Evolutionary conservation across 1,140 invertebrate genomes (phyloP).

Genomic region (Drosophila nannoptera): DNA sequence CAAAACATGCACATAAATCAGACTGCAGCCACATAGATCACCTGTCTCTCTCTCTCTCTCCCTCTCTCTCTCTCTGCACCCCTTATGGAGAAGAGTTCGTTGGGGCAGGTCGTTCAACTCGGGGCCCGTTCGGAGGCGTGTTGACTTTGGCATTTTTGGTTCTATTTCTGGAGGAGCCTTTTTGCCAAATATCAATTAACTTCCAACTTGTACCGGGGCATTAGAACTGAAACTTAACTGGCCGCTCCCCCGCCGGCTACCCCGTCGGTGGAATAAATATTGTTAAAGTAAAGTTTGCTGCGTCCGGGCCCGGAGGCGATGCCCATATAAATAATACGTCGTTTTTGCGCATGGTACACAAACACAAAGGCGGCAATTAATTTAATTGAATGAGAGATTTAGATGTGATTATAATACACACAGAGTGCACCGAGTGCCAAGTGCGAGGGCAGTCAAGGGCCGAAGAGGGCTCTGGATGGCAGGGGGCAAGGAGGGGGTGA

Average conservation of each 20-base stretch:
- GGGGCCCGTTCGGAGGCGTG: constrained; percentile 10
- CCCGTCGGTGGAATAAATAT: constrained; percentile 17
- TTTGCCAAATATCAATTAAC: constrained; percentile 32
- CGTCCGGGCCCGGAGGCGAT: constrained; percentile 11
- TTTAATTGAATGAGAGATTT: constrained; percentile 71
- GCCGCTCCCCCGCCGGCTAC: no score
- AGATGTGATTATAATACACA: constrained; percentile 48
- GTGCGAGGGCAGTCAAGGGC: neutral
- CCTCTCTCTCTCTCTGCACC: neutral
- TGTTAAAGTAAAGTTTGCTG: neutral
- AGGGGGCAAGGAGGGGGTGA: neutral
- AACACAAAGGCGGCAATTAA: constrained; percentile 56
- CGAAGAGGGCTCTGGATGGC: neutral
- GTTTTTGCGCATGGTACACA: constrained; percentile 43
- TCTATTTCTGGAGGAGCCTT: constrained; percentile 21
- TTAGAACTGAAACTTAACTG: constrained; percentile 4
- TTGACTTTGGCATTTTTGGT: constrained; percentile 6
- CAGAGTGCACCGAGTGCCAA: constrained; percentile 8
- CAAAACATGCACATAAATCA: constrained; percentile 49
- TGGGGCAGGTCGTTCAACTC: constrained; percentile 28
- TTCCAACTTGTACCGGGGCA: constrained; percentile 12
- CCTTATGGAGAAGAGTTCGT: neutral
- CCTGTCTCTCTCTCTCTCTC: constrained; percentile 3
- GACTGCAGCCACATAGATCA: constrained; percentile 42
- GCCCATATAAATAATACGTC: constrained; percentile 43